Percentiles rank a stretch among this genome's conserved stretches.
Evolutionary conservation across 2,113 vertebrate species (phyloP).

Genomic region (Dicaeum eximium): DNA sequence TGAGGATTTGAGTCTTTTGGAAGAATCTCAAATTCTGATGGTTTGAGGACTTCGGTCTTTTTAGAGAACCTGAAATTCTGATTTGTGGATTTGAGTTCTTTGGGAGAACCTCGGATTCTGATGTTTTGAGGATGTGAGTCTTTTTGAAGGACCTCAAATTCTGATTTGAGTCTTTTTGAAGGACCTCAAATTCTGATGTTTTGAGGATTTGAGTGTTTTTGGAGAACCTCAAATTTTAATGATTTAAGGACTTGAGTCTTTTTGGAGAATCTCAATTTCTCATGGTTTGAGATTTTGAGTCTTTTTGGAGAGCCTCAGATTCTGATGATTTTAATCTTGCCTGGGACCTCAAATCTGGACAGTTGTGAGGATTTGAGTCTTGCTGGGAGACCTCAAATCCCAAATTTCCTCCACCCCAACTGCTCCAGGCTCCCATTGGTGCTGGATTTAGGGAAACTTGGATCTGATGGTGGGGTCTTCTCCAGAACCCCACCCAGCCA

Average conservation of each 20-base stretch:
- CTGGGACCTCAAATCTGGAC: too few relatives aligned
- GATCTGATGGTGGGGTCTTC: neutral
- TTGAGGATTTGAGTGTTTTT: too few relatives aligned
- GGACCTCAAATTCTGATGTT: too few relatives aligned
- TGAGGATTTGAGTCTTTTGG: neutral
- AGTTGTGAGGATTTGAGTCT: neutral
- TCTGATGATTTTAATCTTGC: neutral
- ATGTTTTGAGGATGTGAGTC: too few relatives aligned
- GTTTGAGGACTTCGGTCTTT: neutral
- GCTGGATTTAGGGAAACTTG: neutral
- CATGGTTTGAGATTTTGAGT: too few relatives aligned
- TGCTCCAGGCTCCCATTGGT: neutral
- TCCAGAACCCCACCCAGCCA: neutral
- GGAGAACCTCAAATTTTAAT: neutral
- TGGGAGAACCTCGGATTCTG: neutral
- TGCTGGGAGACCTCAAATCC: neutral
- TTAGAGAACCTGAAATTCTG: neutral
- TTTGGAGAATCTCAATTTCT: neutral
- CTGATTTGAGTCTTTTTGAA: too few relatives aligned
- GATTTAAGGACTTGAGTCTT: neutral
- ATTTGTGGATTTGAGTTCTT: too few relatives aligned
- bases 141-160: too few relatives aligned
- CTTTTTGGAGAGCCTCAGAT: neutral
- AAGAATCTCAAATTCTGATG: neutral
- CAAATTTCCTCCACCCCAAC: neutral